Conservation (phyloP, 2,888 invertebrate species). For the Pristionchus exspectatus region DNA sequence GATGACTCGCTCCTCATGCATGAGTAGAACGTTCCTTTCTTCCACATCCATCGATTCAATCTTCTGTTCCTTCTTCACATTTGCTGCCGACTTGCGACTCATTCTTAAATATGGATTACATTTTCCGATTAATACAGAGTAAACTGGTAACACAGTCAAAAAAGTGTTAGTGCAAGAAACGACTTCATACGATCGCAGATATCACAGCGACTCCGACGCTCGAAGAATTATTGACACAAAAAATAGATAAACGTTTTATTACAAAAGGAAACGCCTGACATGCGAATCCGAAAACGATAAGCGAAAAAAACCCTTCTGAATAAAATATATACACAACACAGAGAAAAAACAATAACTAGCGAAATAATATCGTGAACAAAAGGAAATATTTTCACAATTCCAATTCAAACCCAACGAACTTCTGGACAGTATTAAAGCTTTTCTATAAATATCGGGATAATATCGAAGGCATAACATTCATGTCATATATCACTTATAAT, state of each 20-base stretch:
- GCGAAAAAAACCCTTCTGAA: constrained; percentile 18
- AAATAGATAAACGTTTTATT: not conserved
- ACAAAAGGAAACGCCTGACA: not conserved
- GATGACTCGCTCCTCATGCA: constrained; percentile 69
- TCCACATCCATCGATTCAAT: constrained; percentile 41
- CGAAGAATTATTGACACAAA: not conserved
- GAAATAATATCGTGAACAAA: not conserved
- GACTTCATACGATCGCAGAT: not conserved
- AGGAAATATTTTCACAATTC: not conserved
- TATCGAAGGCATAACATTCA: not conserved
- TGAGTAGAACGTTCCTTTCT: constrained; percentile 62
- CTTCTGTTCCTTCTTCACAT: constrained; percentile 4
- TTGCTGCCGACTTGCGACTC: constrained; percentile 31
- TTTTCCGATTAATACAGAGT: not conserved
- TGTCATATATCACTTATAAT: not conserved
- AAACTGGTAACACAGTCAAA: not conserved
- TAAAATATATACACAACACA: not conserved
- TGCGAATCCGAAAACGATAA: not conserved
- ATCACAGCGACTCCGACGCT: not conserved
- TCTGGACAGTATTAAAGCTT: constrained; percentile 25
- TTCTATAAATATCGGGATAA: not conserved
- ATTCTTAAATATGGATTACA: not conserved
- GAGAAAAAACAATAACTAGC: not conserved
- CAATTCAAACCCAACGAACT: constrained; percentile 38
- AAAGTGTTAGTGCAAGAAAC: not conserved